Evolutionary conservation across 2,113 vertebrate genomes (phyloP).

Genomic region (Oxygymnocypris stewartii): DNA sequence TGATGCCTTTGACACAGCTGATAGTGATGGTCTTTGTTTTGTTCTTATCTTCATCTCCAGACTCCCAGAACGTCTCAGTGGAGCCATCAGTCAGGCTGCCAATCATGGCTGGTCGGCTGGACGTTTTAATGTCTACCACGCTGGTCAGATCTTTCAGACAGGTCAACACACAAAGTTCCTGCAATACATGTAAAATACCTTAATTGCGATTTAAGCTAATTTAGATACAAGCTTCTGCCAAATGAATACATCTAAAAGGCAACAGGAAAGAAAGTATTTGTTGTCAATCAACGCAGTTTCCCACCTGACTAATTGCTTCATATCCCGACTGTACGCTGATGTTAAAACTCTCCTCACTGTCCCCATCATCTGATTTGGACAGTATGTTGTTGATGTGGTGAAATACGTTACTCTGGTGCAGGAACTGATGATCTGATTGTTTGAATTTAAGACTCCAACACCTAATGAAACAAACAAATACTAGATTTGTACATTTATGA

Average conservation of each 20-base stretch:
- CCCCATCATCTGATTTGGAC: slow-evolving; percentile 98
- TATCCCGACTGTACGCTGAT: slow-evolving; percentile 97
- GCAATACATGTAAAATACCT: slow-evolving; percentile 2
- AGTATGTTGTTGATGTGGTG: slow-evolving; percentile 99
- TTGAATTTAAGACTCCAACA: slow-evolving; percentile 99
- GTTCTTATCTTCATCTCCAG: slow-evolving; percentile 98
- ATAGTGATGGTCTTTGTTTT: slow-evolving; percentile 98
- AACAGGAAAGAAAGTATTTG: background rate
- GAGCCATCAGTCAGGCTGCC: slow-evolving; percentile 97
- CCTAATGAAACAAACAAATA: slow-evolving; percentile 65
- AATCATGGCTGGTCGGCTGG: slow-evolving; percentile 97
- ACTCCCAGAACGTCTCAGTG: slow-evolving; percentile 99
- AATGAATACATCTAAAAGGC: background rate
- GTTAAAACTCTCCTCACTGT: slow-evolving; percentile 98
- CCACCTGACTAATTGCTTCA: slow-evolving; percentile 94
- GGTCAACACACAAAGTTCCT: slow-evolving; percentile 94
- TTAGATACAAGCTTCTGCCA: background rate
- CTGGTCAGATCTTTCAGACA: slow-evolving; percentile 95
- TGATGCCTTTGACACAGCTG: slow-evolving; percentile 96
- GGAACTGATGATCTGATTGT: slow-evolving; percentile 97
- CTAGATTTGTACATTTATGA: background rate
- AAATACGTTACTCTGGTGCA: slow-evolving; percentile 99
- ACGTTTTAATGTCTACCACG: slow-evolving; percentile 97
- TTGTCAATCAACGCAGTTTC: background rate
- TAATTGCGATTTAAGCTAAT: background rate